These are phyloP conservation scores for Drosophila takahashii DNA, from an alignment of 1,140 invertebrate genomes.

Conservation along the genomic window DNA sequence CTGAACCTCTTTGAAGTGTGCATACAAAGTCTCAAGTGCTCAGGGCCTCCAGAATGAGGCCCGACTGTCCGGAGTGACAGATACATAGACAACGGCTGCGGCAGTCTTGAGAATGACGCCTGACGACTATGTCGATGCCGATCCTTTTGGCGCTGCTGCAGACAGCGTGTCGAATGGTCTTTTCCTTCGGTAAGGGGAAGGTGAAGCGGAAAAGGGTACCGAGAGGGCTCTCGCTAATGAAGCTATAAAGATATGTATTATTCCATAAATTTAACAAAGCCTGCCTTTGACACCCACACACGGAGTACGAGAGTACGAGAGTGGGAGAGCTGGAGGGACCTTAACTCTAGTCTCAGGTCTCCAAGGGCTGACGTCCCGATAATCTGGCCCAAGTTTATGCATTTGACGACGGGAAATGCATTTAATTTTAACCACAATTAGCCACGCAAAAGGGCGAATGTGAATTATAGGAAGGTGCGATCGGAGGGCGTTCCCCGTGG, in stretches of 20 bases:
- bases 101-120: constrained; percentile 34
- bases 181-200: constrained; percentile 3
- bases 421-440: constrained; percentile 80
- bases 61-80: constrained; percentile 51
- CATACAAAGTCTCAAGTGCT: constrained; percentile 73
- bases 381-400: constrained; percentile 61
- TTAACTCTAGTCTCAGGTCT: constrained; percentile 23
- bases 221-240: constrained; percentile 74
- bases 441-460: constrained; percentile 62
- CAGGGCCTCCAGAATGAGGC: constrained; percentile 51
- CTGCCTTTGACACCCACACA: constrained; percentile 70
- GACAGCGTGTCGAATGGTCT: constrained; percentile 77
- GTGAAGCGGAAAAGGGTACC: constrained; percentile 12
- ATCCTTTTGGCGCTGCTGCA: constrained; percentile 72
- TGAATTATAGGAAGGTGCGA: constrained; percentile 16
- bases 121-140: constrained; percentile 67
- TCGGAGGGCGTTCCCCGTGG: constrained; percentile 21
- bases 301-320: background rate
- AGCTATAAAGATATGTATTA: constrained; percentile 84
- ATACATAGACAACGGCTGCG: constrained; percentile 52
- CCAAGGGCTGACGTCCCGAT: constrained; percentile 42
- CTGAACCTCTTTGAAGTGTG: constrained; percentile 71
- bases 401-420: constrained; percentile 64
- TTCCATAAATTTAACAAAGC: constrained; percentile 74
- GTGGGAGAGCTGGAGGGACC: background rate